Evolutionary conservation across 2,888 invertebrate species (phyloP).

Genomic region (Latrodectus hesperus): DNA sequence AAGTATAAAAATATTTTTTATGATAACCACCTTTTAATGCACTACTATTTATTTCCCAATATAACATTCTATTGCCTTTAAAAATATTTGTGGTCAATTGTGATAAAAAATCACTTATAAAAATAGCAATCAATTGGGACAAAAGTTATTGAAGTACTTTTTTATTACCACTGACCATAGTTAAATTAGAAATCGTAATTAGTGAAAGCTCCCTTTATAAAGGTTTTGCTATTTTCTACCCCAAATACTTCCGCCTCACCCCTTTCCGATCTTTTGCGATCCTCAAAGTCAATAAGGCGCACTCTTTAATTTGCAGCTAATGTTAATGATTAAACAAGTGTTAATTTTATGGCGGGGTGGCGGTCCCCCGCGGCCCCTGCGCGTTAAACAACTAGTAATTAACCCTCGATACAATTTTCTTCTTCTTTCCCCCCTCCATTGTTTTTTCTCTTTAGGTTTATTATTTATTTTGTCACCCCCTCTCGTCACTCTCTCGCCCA

Average conservation of each 20-base stretch:
- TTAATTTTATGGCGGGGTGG: slow-evolving; percentile 67
- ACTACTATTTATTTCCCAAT: too few species aligned
- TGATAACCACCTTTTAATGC: too few species aligned
- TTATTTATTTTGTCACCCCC: slow-evolving; percentile 1
- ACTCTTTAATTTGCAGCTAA: slow-evolving; percentile 67
- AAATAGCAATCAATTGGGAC: too few species aligned
- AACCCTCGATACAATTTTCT: slow-evolving; percentile 65
- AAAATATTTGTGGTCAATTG: too few species aligned
- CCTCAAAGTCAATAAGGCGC: slow-evolving; percentile 68
- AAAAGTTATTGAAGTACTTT: too few species aligned
- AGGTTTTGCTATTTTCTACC: slow-evolving; percentile 18
- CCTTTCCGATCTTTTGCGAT: slow-evolving; percentile 4
- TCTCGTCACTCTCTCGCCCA: slow-evolving; percentile 34
- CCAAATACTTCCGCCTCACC: neutral
- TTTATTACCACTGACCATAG: too few species aligned
- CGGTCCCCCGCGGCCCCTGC: slow-evolving; percentile 45
- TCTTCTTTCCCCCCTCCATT: slow-evolving; percentile 24
- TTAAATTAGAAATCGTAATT: slow-evolving; percentile 36
- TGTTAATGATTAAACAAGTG: slow-evolving; percentile 70
- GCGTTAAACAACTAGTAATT: slow-evolving; percentile 69
- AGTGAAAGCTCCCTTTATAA: slow-evolving; percentile 41
- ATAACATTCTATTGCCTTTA: too few species aligned
- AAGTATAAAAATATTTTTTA: too few species aligned
- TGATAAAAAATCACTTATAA: too few species aligned
- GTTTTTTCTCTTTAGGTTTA: neutral